Percentiles rank a stretch among this genome's conserved stretches.
Conservation (phyloP, 30 jellyfish, hydroid and myxozoan genomes). For the Cassiopea andromeda region DNA sequence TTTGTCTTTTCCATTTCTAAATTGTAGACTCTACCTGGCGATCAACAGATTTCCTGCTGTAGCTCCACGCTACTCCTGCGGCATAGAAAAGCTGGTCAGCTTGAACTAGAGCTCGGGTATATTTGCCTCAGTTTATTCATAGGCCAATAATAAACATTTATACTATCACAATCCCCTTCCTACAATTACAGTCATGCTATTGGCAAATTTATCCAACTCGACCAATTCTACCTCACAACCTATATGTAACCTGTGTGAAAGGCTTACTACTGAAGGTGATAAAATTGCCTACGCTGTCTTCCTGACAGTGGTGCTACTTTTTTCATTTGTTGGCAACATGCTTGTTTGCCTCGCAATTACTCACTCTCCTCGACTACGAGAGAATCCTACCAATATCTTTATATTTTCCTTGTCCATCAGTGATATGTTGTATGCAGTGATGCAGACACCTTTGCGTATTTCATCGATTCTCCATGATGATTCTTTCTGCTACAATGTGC, state of each 20-base stretch:
- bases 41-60: too few species aligned
- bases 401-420: slow-evolving; percentile 82
- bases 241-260: slow-evolving; percentile 4
- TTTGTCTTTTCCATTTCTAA: too few species aligned
- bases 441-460: slow-evolving; percentile 75
- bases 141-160: too few species aligned
- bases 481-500: slow-evolving; percentile 57
- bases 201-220: not conserved
- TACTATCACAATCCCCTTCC: too few species aligned
- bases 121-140: too few species aligned
- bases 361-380: slow-evolving; percentile 72
- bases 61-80: too few species aligned
- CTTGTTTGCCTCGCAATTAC: slow-evolving; percentile 77
- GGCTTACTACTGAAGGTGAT: slow-evolving; percentile 7
- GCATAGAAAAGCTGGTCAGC: too few species aligned
- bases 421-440: slow-evolving; percentile 70
- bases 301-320: slow-evolving; percentile 33
- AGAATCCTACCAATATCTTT: slow-evolving; percentile 76
- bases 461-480: slow-evolving; percentile 38
- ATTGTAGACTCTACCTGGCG: too few species aligned
- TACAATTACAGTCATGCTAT: not conserved
- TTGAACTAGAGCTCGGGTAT: too few species aligned
- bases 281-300: slow-evolving; percentile 51
- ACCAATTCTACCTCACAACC: not conserved
- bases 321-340: slow-evolving; percentile 68